Conservation (phyloP, 1,140 invertebrate genomes). For the Drosophila tropicalis region DNA sequence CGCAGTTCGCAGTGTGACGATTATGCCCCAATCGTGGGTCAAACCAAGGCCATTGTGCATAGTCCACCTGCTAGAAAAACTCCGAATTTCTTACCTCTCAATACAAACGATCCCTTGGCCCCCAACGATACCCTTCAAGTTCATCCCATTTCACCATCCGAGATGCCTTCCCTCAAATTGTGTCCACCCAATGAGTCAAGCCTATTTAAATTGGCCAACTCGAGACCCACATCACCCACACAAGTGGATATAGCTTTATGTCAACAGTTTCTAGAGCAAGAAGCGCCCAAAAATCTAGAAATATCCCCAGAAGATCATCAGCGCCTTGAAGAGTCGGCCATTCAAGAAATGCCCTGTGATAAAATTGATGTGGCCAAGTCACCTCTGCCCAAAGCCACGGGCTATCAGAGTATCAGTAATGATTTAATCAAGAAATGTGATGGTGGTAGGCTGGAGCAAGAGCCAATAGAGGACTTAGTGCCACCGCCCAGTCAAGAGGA, state of each 20-base stretch:
- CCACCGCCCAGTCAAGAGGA: slow-evolving; percentile 55
- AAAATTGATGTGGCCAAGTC: slow-evolving; percentile 62
- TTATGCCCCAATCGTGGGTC: slow-evolving; percentile 59
- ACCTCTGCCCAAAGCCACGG: slow-evolving; percentile 67
- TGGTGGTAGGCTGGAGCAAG: not conserved
- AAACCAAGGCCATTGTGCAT: slow-evolving; percentile 67
- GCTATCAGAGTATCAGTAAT: slow-evolving; percentile 55
- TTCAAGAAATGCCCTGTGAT: slow-evolving; percentile 66
- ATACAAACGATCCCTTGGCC: slow-evolving; percentile 45
- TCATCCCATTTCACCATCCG: slow-evolving; percentile 52
- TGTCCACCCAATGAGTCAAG: slow-evolving; percentile 74
- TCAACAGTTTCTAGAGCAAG: slow-evolving; percentile 50
- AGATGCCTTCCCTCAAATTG: slow-evolving; percentile 55
- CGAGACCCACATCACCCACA: slow-evolving; percentile 63
- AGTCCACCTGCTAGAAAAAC: slow-evolving; percentile 48
- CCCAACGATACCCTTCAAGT: slow-evolving; percentile 62
- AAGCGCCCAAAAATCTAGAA: slow-evolving; percentile 42
- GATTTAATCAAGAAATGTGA: slow-evolving; percentile 59
- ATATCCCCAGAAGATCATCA: slow-evolving; percentile 50
- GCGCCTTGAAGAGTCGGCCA: slow-evolving; percentile 52
- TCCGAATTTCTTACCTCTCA: not conserved
- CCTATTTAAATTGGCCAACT: slow-evolving; percentile 68
- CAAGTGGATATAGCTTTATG: slow-evolving; percentile 51
- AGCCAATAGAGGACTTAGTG: slow-evolving; percentile 3
- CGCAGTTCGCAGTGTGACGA: slow-evolving; percentile 49